Conservation (phyloP, 2,113 vertebrate species). For the Puntigrus tetrazona region DNA sequence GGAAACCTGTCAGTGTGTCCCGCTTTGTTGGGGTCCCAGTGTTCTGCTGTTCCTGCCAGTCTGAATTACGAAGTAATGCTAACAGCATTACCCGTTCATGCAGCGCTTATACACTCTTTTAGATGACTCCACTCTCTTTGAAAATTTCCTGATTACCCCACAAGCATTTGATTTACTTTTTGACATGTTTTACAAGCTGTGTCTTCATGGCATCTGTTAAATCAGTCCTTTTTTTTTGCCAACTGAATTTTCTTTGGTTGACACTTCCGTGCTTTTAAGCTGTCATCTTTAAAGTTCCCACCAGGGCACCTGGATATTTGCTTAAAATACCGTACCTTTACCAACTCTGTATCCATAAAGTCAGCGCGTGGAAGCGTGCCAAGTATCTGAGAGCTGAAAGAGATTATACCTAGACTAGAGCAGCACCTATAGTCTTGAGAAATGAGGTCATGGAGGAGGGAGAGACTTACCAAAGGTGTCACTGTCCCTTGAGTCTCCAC, state of each 20-base stretch:
- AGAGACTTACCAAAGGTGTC: slow-evolving; percentile 36
- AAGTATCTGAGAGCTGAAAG: slow-evolving; percentile 12
- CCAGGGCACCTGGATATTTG: not conserved
- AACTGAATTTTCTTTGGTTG: slow-evolving; percentile 63
- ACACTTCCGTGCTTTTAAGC: slow-evolving; percentile 52
- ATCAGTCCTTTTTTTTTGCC: slow-evolving; percentile 57
- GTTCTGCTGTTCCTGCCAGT: not conserved
- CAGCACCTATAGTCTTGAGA: not conserved
- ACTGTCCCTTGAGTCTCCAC: slow-evolving; percentile 19
- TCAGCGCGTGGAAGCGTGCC: not conserved
- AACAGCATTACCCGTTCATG: not conserved
- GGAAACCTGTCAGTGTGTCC: slow-evolving; percentile 55
- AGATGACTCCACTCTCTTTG: not conserved
- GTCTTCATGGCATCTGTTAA: slow-evolving; percentile 64
- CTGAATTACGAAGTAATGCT: not conserved
- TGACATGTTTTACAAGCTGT: slow-evolving; percentile 62
- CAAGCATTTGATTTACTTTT: slow-evolving; percentile 40
- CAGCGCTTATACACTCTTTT: not conserved
- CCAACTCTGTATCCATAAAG: not conserved
- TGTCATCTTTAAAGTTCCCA: not conserved
- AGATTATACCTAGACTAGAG: slow-evolving; percentile 20
- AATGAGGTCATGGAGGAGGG: slow-evolving; percentile 29
- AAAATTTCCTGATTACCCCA: slow-evolving; percentile 1
- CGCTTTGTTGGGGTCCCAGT: slow-evolving; percentile 3
- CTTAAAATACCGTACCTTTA: not conserved